Evolutionary conservation across 2,888 invertebrate species (phyloP), one percentile per base, ranked within the genome.

Genomic region (Epistrophe grossulariae): DNA sequence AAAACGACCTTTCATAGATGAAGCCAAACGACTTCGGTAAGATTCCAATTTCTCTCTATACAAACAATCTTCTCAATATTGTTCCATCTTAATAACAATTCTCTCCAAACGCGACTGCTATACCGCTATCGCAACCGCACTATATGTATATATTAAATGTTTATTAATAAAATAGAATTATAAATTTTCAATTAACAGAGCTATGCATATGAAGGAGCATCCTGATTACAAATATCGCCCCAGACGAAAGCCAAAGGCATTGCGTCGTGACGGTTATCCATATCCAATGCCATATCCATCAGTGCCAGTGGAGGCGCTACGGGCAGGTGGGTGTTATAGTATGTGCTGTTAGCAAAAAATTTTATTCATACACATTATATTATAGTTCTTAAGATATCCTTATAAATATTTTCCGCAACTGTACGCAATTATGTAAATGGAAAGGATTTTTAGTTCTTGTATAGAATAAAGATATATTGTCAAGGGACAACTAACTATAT

Each of bases 1-100:
- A 91, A 99, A 99, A 93, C 94, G 99, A 91, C 99, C 99, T 35
- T 99, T 99, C 94, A 99, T 99, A 89, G 99, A 99, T 92, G 99
- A 99, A 92, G 99, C 99, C 15, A 99, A 99, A 93, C 95, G 99
- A 88, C 95, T 99, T 90, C 91, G 93, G 92, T 93, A 90, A 90
- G 89, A 45, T 13, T 1, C 17, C n/a, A 10, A 15, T 24, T 3
- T 9, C 28, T 24, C 24, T 24, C 24, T 24, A 24, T 24, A 43
- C 1, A 9, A 13, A n/a, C n/a, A n/a, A n/a, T n/a, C n/a, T 8
- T 57, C 40, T n/a, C 13, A 10, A 78, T 13, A 66, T n/a, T 28
- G 0, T 19, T 35, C 4, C 11, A 71, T 45, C n/a, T 24, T 62
- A 19, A 17, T 24, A 43, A 15, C 9, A 13, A 9, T 43, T 15